Conservation (phyloP, 2,797 vertebrate genomes). For the Sebastes hubbsi region DNA sequence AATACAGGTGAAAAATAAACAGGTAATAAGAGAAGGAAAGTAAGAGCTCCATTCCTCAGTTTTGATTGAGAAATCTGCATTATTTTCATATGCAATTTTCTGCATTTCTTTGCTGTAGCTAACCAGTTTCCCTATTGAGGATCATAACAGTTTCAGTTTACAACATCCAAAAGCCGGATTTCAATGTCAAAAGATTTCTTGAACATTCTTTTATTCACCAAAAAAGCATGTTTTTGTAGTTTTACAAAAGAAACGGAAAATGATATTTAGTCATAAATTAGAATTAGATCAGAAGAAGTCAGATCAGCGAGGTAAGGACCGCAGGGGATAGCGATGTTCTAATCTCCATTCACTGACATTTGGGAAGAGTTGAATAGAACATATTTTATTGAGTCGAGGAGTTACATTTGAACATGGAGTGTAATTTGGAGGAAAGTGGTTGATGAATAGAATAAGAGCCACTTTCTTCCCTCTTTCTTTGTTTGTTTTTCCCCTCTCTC, state of each 20-base stretch:
- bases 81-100: not conserved
- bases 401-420: not conserved
- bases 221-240: not conserved
- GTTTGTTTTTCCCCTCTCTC: conserved; percentile 12
- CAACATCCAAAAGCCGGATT: not conserved
- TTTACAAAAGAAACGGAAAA: not conserved
- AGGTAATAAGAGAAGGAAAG: not conserved
- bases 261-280: not conserved
- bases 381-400: not conserved
- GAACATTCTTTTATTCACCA: not conserved
- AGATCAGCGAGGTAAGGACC: not conserved
- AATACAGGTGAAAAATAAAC: not conserved
- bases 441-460: conserved; percentile 18
- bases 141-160: not conserved
- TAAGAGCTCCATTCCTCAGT: not conserved
- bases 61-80: no score
- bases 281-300: not conserved
- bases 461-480: conserved; percentile 29
- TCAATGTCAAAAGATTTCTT: not conserved
- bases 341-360: not conserved
- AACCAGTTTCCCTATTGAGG: not conserved
- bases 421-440: conserved; percentile 6
- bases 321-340: not conserved
- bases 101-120: not conserved
- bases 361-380: not conserved